Evolutionary conservation across 2,888 invertebrate genomes (phyloP), one percentile per base, ranked within the genome.

Genomic region (Hybos culiciformis): DNA sequence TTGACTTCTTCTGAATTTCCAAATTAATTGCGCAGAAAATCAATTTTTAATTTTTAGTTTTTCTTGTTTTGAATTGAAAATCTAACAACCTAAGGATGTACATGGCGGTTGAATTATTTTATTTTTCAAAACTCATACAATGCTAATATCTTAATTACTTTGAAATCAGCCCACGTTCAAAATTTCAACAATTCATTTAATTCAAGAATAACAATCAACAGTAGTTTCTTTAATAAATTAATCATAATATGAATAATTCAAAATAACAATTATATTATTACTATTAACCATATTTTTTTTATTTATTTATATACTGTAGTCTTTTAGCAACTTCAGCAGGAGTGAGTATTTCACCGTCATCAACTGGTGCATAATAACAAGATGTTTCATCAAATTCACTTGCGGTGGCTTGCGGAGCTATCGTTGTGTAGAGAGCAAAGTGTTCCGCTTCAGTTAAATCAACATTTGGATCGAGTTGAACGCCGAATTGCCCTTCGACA

Each of bases 311-410:
- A 62, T 1, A 62, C 56, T 57, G 52, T 50, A 66, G 52, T 12
- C 67, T 60, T 45, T 56, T 54, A 38, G 64, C 66, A 39, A 67
- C 61, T 51, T 67, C 61, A 5, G 64, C 60, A 11, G 67, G 69
- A 1, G 67, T 62, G 6, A 77, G 70, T 53, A 80, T 78, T 61
- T 80, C 80, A 39, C 78, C 79, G 41, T 77, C 83, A 61, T 88
- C 87, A 5, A 88, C 78, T 9, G 85, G 81, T 26, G 86, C 82
- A 59, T 88, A 88, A 59, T 86, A 87, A 61, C 83, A 84, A 36
- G 86, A 86, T 57, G 80, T 79, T 54, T 90, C 90, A 51, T 90
- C 90, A 58, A 88, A 88, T 61, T 90, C 88, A 9, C 87, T 88
- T 20, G 73, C 80, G 0, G 87, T 87, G 17, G 88, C 88, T 58